Base-by-base conservation (phyloP, 2,797 vertebrate species). In the Darevskia nairensis region DNA sequence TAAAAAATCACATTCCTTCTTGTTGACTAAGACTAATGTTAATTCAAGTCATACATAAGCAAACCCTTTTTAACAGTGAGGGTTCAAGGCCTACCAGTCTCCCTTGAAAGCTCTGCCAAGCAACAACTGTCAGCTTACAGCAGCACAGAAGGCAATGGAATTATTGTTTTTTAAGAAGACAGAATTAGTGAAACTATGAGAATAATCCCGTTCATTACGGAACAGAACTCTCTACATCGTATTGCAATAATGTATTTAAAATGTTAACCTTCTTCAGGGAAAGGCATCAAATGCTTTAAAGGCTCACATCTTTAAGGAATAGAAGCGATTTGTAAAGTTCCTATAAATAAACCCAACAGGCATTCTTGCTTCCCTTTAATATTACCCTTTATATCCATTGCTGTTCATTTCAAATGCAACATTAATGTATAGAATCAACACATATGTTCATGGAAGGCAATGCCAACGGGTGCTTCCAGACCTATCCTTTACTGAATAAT, bases 311-410 rank as follows among this genome's bases (percentile, higher is more conserved):
- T 32, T 75, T 64, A 82, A 91, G 50, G 0, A 88, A 64, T 44
- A 41, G 7, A 41, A 55, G 72, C 8, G 0, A 44, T 77, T 23
- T 13, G 50, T 71, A 1, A 29, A 41, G 76, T 32, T 83, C 85
- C n/a, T 84, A 80, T 79, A 44, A 90, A 88, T 82, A 83, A 92
- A 82, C 29, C 8, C 21, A 69, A 39, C 21, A 89, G 25, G 71
- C 9, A 68, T 61, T 39, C 27, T 84, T 80, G 68, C 11, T 90
- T 85, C 86, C 88, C 72, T 81, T 13, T 3, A 29, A 90, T 87
- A 79, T 15, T 86, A 82, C 35, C 50, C 23, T 19, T 88, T 41
- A 25, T 1, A 80, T 69, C 87, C 75, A 1, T 39, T 55, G 23
- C 25, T 86, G 3, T 71, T 86, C 72, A 71, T 59, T 80, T 32